Base-by-base conservation (phyloP, 2,888 invertebrate species). In the Caenorhabditis wallacei region DNA sequence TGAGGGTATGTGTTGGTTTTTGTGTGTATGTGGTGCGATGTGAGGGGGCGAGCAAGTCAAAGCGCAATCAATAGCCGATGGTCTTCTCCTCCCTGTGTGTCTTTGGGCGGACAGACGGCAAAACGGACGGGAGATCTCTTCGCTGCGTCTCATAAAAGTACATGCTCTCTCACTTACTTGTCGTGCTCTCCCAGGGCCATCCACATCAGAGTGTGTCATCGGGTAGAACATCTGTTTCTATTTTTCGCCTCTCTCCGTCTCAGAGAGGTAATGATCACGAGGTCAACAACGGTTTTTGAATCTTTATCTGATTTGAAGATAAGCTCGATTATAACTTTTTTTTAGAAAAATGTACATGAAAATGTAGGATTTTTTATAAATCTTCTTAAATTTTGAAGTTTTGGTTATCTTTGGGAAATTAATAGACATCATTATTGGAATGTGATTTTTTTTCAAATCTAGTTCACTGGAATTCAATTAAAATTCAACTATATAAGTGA, bases 1-100 rank as follows among this genome's bases (percentile, higher is more conserved):
- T n/a, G 53, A 46, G n/a, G 35, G 22, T 24, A 35, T 22, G 10
- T 63, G 57, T 13, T 48, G 22, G 48, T 48, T 68, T 16, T 68
- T 30, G 35, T 51, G 43, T 46, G 53, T 63, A 8, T 48, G 37
- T 53, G 53, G 35, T 56, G 56, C 56, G 30, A n/a, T 63, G 53
- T 63, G 78, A 63, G 78, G 57, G 78, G 78, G 78, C 78, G 78
- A 78, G 69, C 61, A 48, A 76, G 68, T 56, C 59, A 68, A 69
- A 72, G 72, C 66, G 66, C 74, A 74, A 80, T 80, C 80, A 74
- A 80, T 80, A 80, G 80, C 80, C 80, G 69, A 69, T 80, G 80
- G 80, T 74, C 80, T 61, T 30, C 66, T 78, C 69, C 76, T 69
- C 76, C 51, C 63, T 79, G 79, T 75, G 75, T 79, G 79, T 71